Conservation (phyloP, 2,888 invertebrate species). For the Oxystoma pomonae region DNA sequence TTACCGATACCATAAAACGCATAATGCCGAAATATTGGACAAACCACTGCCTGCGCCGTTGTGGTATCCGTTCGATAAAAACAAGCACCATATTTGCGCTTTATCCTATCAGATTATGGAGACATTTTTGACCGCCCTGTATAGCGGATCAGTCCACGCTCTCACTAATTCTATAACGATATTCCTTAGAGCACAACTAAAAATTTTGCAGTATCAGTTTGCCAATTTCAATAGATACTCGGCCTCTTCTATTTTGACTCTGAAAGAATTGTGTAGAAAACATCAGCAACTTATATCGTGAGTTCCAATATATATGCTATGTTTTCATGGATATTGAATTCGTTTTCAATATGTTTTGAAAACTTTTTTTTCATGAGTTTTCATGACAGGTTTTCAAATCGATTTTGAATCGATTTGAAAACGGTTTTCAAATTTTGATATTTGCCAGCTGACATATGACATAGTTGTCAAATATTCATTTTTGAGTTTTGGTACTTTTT, state of each 20-base stretch:
- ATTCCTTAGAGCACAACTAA: slow-evolving; percentile 17
- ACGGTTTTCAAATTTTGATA: no score
- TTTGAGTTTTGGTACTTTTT: no score
- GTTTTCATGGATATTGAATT: no score
- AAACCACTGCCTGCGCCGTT: slow-evolving; percentile 13
- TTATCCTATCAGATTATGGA: slow-evolving; percentile 12
- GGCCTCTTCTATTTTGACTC: neutral
- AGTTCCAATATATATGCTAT: no score
- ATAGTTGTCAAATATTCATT: no score
- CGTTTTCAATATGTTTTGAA: no score
- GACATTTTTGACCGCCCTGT: slow-evolving; percentile 10
- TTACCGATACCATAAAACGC: slow-evolving; percentile 12
- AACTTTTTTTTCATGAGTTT: no score
- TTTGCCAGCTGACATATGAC: no score
- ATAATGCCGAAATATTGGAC: neutral
- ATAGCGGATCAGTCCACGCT: slow-evolving; percentile 12
- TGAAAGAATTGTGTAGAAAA: slow-evolving; percentile 10
- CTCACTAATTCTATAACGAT: slow-evolving; percentile 16
- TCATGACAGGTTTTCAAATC: no score
- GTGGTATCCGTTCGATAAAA: slow-evolving; percentile 15
- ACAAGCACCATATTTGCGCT: slow-evolving; percentile 9
- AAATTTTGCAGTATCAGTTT: slow-evolving; percentile 16
- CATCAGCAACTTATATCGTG: slow-evolving; percentile 18
- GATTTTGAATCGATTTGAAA: no score
- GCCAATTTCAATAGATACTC: slow-evolving; percentile 7